These are phyloP conservation scores for Hipposideros larvatus DNA, from an alignment of 2,797 vertebrate genomes.

Conservation along the genomic window DNA sequence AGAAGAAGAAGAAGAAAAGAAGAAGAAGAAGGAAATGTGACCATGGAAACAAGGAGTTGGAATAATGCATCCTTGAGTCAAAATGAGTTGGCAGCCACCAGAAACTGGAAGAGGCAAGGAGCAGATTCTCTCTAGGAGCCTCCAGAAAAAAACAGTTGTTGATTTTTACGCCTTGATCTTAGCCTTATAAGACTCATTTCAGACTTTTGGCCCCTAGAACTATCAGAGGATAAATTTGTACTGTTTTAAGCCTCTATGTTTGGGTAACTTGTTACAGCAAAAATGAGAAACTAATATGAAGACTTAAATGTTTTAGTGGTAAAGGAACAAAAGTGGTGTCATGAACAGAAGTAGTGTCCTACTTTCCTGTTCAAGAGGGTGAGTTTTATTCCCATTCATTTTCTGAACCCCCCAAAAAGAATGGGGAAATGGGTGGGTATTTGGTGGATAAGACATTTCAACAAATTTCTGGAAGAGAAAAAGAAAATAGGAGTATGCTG, in stretches of 20 bases:
- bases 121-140: neutral
- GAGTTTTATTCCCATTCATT: neutral
- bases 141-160: neutral
- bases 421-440: neutral
- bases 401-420: neutral
- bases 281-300: slow-evolving; percentile 34
- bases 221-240: neutral
- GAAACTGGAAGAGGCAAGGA: neutral
- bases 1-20: neutral
- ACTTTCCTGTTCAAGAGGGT: neutral
- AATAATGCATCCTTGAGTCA: neutral
- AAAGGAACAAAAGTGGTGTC: neutral
- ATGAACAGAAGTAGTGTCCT: neutral
- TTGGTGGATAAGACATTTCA: neutral
- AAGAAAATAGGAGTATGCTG: neutral
- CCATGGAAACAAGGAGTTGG: neutral
- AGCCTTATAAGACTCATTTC: neutral
- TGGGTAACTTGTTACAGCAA: neutral
- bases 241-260: neutral
- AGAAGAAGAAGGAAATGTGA: neutral
- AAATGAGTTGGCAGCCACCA: neutral
- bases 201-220: neutral
- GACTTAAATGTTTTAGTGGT: neutral
- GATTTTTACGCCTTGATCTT: neutral
- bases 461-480: neutral